These are phyloP conservation scores for Eurosta solidaginis DNA, from an alignment of 1,140 invertebrate species.

Conservation along the genomic window DNA sequence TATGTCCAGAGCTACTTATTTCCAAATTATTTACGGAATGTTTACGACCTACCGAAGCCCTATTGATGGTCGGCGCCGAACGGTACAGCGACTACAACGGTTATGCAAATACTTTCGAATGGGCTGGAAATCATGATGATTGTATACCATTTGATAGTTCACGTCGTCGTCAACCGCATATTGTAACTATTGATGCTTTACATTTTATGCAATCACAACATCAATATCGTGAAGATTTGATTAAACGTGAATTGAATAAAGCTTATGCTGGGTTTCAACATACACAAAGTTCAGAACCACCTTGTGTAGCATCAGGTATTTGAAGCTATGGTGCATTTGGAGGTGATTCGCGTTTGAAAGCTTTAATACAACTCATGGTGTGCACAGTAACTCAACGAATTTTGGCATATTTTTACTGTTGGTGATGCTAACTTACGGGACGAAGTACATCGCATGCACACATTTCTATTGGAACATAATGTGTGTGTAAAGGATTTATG, in stretches of 20 bases:
- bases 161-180: conserved; percentile 70
- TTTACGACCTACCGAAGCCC: conserved; percentile 80
- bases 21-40: conserved; percentile 86
- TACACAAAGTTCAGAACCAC: conserved; percentile 54
- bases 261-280: conserved; percentile 80
- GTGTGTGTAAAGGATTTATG: conserved; percentile 66
- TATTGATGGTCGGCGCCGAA: conserved; percentile 84
- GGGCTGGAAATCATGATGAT: conserved; percentile 76
- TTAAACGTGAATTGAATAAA: conserved; percentile 87
- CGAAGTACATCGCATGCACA: conserved; percentile 73
- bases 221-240: conserved; percentile 67
- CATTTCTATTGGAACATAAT: conserved; percentile 67
- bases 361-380: conserved; percentile 90
- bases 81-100: conserved; percentile 85
- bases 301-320: conserved; percentile 91
- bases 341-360: conserved; percentile 85
- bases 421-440: conserved; percentile 73
- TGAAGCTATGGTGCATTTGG: conserved; percentile 98
- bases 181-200: conserved; percentile 91
- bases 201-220: conserved; percentile 62
- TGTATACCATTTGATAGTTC: conserved; percentile 74
- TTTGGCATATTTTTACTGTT: conserved; percentile 91
- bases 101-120: conserved; percentile 83
- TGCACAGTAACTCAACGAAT: conserved; percentile 65
- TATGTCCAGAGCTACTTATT: conserved; percentile 92